phyloP scores from a whole-genome alignment of 2,113 vertebrate genomes.

The Jaculus jaculus region DNA sequence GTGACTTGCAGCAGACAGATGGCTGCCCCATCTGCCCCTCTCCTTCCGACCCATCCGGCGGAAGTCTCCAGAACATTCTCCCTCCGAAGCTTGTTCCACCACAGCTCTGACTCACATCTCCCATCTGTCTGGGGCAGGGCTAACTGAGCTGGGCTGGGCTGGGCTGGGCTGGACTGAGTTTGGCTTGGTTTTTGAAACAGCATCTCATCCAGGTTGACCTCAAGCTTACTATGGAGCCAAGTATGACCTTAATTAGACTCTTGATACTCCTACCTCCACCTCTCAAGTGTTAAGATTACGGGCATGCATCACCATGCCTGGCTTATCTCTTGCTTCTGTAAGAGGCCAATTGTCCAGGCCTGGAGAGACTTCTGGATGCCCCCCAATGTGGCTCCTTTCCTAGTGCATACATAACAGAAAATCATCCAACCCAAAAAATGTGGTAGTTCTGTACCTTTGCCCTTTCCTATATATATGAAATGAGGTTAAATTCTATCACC shows the following conservation, averaged over 20 bases:
- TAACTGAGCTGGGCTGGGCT: not conserved
- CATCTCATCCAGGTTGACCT: not conserved
- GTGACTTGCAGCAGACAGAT: not conserved
- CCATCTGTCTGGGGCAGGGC: not conserved
- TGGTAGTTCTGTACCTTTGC: not conserved
- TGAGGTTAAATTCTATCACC: not conserved
- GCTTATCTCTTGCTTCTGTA: accelerated
- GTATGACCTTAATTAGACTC: not conserved
- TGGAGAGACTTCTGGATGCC: not conserved
- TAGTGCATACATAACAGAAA: not conserved
- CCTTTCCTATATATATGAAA: not conserved
- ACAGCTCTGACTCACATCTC: not conserved
- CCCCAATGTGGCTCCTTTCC: accelerated
- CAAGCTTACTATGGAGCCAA: not conserved
- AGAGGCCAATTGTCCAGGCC: not conserved
- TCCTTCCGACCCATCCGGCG: not conserved
- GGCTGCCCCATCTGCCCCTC: too few relatives aligned
- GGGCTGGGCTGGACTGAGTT: not conserved
- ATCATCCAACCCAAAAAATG: not conserved
- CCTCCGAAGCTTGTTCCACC: not conserved
- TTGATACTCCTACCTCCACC: not conserved
- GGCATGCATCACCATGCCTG: too few relatives aligned
- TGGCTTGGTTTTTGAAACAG: not conserved
- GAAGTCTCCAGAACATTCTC: not conserved
- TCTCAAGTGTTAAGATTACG: not conserved